Evolutionary conservation across 2,113 vertebrate genomes (phyloP).

Genomic region (Cochlearius cochlearius): DNA sequence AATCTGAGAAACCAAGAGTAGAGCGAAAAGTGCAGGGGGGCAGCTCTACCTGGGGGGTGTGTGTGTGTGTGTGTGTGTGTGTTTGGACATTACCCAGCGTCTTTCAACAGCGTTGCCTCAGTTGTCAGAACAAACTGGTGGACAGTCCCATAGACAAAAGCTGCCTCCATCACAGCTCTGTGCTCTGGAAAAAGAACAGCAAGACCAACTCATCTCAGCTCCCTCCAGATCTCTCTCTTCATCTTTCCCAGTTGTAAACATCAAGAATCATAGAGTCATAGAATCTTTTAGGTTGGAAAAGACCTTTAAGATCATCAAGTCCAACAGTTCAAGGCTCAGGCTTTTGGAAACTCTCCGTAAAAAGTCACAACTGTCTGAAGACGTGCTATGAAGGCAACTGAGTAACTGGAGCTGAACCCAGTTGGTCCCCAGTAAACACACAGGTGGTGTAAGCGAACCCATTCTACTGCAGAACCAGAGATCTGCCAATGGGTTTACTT

Average conservation of each 20-base stretch:
- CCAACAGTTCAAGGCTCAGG: not conserved
- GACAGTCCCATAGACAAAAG: conserved; percentile 87
- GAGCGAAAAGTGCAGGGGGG: not conserved
- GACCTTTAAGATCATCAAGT: too few relatives aligned
- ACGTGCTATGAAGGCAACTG: not conserved
- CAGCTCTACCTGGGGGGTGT: not conserved
- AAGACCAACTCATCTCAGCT: not conserved
- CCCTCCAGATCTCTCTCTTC: not conserved
- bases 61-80: too few relatives aligned
- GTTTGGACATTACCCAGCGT: conserved; percentile 77
- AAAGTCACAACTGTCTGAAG: not conserved
- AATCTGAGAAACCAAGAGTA: not conserved
- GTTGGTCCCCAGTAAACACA: not conserved
- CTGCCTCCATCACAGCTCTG: conserved; percentile 92
- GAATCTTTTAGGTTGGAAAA: too few relatives aligned
- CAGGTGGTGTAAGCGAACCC: not conserved
- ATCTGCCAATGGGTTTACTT: not conserved
- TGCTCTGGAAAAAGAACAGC: conserved; percentile 78
- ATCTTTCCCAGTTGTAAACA: not conserved
- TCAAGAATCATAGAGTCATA: too few relatives aligned
- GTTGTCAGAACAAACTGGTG: conserved; percentile 93
- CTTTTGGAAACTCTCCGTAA: not conserved
- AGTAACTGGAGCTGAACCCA: not conserved
- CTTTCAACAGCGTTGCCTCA: conserved; percentile 80
- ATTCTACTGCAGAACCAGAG: not conserved